These are phyloP conservation scores for Pseudochromis fuscus DNA, from an alignment of 2,797 vertebrate genomes.

Conservation along the genomic window DNA sequence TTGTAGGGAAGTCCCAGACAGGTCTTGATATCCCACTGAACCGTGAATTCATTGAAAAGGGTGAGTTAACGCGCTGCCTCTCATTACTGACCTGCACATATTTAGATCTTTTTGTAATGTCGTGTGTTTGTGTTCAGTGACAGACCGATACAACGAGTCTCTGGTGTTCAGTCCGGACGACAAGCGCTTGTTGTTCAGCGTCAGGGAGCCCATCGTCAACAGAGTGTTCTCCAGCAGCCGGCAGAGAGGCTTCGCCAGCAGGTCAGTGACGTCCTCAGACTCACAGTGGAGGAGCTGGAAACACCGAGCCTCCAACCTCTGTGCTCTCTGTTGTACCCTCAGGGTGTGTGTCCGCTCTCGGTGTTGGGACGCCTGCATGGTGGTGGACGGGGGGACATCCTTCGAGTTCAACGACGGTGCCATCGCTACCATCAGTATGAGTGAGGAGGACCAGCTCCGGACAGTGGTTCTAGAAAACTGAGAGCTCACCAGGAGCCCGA, in stretches of 20 bases:
- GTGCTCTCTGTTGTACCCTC: conserved; percentile 11
- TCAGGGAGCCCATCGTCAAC: conserved; percentile 97
- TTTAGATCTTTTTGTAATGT: background rate
- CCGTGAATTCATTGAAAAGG: conserved; percentile 86
- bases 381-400: conserved; percentile 96
- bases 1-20: conserved; percentile 87
- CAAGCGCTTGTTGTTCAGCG: conserved; percentile 92
- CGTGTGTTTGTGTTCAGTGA: conserved; percentile 79
- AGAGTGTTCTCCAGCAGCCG: conserved; percentile 93
- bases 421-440: conserved; percentile 91
- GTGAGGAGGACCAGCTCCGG: conserved; percentile 90
- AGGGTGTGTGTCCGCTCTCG: conserved; percentile 95
- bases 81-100: background rate
- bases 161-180: conserved; percentile 94
- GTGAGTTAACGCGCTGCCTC: conserved; percentile 74
- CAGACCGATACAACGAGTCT: conserved; percentile 92
- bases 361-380: conserved; percentile 99
- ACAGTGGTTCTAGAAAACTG: conserved; percentile 89
- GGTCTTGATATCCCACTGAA: conserved; percentile 85
- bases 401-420: conserved; percentile 99
- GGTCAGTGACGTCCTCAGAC: conserved; percentile 80
- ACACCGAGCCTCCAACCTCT: too few relatives aligned
- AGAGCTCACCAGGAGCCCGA: conserved; percentile 26
- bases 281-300: too few relatives aligned
- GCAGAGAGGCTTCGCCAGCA: conserved; percentile 94